phyloP scores from a whole-genome alignment of 1,140 invertebrate species.

The Diuraphis noxia region DNA sequence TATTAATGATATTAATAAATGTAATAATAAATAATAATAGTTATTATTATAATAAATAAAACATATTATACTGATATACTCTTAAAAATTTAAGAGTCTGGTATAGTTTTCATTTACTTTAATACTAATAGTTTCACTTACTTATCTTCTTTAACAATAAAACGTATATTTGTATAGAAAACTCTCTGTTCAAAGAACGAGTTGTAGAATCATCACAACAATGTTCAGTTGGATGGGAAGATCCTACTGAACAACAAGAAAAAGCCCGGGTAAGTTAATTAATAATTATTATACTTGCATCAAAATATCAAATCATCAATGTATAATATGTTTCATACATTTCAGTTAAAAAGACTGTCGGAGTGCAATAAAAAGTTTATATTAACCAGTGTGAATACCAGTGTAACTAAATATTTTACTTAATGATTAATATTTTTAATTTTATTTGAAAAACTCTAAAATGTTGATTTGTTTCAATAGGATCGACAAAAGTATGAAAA shows the following conservation, averaged over 20 bases:
- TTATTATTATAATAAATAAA: no score
- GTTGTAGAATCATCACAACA: conserved; percentile 44
- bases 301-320: not conserved
- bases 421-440: not conserved
- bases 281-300: not conserved
- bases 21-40: not conserved
- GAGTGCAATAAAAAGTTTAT: conserved; percentile 41
- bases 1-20: no score
- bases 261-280: conserved; percentile 37
- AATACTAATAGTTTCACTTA: not conserved
- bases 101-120: not conserved
- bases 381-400: conserved; percentile 22
- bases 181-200: conserved; percentile 43
- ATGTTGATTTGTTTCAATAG: not conserved
- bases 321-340: not conserved
- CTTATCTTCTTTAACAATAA: not conserved
- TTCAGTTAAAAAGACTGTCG: conserved; percentile 22
- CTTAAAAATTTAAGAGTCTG: not conserved
- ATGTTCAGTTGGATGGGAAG: conserved; percentile 48
- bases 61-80: not conserved
- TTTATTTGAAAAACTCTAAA: not conserved
- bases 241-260: conserved; percentile 52
- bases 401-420: conserved; percentile 12
- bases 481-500: conserved; percentile 44
- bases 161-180: not conserved